Evolutionary conservation across 1,140 invertebrate species (phyloP), one percentile per base, ranked within the genome.

Genomic region (Hycleus cichorii): DNA sequence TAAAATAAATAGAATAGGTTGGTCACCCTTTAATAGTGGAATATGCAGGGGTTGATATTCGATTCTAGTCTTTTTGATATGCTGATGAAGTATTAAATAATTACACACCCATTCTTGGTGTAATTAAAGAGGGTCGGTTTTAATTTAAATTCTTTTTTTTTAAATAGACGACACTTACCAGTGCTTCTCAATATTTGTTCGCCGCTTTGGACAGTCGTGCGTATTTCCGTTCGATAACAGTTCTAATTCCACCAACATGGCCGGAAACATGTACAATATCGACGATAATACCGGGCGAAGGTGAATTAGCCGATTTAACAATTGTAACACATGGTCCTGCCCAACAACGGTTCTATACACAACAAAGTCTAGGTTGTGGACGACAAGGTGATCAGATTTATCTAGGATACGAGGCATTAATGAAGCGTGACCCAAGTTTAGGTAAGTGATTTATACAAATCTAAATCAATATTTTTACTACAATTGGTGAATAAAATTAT

Each of bases 341-440:
- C 4, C 76, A 78, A 61, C 78, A 79, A 3, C 72, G 78, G 50
- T 58, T 72, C 38, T 85, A 78, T 76, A 83, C 82, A 1, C 79
- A 83, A 62, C 83, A 84, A 69, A 77, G 79, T 6, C 60, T 74
- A 6, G 78, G 80, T 0, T 85, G 83, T 59, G 81, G 81, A 4
- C 69, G 77, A 58, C 71, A 72, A 3, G 83, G 83, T 2, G 80
- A 83, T 68, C 80, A 81, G 61, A 80, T 85, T 10, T 80, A 77
- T 62, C 47, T 83, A 3, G 76, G 76, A 48, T 77, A 77, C 55
- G 66, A 69, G 60, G 64, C 39, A 18, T 64, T 64, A 58, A 72
- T 62, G 45, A 63, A 27, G 45, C 72, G 43, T 42, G 69, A 71
- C 49, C 61, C 64, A n/a, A 69, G 72, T 52, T 59, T 77, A 32